These are phyloP conservation scores for Lerista edwardsae DNA, from an alignment of 2,797 vertebrate species.

Conservation along the genomic window DNA sequence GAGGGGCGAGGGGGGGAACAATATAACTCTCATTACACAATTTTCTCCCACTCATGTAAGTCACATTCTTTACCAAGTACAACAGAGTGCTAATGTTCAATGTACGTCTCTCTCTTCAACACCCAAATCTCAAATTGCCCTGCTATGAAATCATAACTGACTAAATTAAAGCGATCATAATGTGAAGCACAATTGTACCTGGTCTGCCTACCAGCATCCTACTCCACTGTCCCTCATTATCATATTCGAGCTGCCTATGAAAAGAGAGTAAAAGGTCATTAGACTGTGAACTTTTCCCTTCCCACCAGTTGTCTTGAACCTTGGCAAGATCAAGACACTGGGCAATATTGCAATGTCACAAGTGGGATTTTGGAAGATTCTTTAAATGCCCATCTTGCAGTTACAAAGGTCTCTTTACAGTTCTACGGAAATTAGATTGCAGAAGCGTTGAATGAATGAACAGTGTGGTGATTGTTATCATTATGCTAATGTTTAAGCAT, in stretches of 20 bases:
- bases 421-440: conserved; percentile 24
- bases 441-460: conserved; percentile 31
- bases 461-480: conserved; percentile 33
- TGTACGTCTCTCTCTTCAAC: conserved; percentile 62
- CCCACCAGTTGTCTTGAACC: conserved; percentile 50
- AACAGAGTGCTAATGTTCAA: conserved; percentile 49
- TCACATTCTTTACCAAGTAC: conserved; percentile 62
- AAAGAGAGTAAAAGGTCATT: conserved; percentile 24
- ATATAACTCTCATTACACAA: conserved; percentile 31
- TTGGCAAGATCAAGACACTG: conserved; percentile 34
- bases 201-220: conserved; percentile 38
- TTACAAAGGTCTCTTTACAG: conserved; percentile 25
- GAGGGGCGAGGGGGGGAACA: conserved; percentile 16
- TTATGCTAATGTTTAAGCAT: conserved; percentile 36
- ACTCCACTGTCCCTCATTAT: conserved; percentile 41
- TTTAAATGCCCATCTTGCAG: conserved; percentile 40
- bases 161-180: conserved; percentile 58
- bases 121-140: conserved; percentile 63
- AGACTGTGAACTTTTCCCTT: conserved; percentile 44
- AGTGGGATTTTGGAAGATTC: conserved; percentile 51
- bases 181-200: conserved; percentile 62
- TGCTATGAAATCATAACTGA: conserved; percentile 62
- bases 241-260: conserved; percentile 30
- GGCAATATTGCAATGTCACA: conserved; percentile 49
- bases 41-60: conserved; percentile 69